These are phyloP conservation scores for Zapornia atra DNA, from an alignment of 2,113 vertebrate genomes.

Conservation along the genomic window DNA sequence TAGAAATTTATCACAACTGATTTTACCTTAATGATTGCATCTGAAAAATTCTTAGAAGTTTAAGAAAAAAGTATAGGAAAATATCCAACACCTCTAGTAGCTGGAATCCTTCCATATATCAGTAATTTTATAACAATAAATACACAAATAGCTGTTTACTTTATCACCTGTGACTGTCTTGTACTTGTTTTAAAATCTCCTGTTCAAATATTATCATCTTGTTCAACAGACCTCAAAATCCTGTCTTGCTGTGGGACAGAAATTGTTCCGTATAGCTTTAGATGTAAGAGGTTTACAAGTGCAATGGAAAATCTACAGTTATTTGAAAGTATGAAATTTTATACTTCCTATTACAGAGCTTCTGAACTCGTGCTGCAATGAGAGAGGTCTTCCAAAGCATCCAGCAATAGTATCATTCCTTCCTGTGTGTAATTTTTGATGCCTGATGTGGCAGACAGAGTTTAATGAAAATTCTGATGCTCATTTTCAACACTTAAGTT, in stretches of 20 bases:
- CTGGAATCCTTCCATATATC: background rate
- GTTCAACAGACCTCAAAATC: background rate
- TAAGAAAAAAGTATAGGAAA: background rate
- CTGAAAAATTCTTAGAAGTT: background rate
- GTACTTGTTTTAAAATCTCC: background rate
- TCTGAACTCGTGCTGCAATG: background rate
- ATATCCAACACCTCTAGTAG: background rate
- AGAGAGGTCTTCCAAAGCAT: background rate
- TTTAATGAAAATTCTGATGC: conserved; percentile 33
- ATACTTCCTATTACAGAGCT: background rate
- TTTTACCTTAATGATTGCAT: background rate
- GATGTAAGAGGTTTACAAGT: background rate
- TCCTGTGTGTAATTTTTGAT: background rate
- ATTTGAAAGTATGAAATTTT: background rate
- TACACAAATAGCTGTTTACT: background rate
- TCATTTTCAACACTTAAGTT: too few species aligned
- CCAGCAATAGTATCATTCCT: background rate
- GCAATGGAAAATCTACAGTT: background rate
- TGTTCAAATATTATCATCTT: background rate
- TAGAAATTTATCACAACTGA: background rate
- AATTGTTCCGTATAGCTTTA: background rate
- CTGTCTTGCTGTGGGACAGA: background rate
- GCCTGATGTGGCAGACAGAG: background rate
- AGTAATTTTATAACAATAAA: background rate
- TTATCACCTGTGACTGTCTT: background rate